Base-by-base conservation (phyloP, 2,888 invertebrate species). In the Polyploca ridens region DNA sequence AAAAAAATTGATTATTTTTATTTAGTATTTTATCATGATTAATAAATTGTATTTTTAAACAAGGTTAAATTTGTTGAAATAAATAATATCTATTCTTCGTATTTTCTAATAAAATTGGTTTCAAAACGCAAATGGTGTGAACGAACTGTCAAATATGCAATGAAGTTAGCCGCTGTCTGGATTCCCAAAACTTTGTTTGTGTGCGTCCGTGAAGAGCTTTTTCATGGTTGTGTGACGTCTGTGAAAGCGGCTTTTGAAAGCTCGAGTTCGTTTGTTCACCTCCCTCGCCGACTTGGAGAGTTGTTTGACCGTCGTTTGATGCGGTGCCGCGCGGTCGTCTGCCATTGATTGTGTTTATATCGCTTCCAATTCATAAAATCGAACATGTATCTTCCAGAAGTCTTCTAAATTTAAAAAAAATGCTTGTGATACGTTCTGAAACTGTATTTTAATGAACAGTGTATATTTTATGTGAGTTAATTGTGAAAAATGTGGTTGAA, bases 81-180 rank as follows among this genome's bases (percentile, higher is more conserved):
- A 13, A 44, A 14, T 38, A 44, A 14, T 16, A 16, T 49, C 16
- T 14, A 27, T 33, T 27, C 7, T 0, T 1, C 54, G 4, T 16
- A 54, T 69, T 2, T 16, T 46, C 69, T 33, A 38, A 10, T 7
- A 69, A 58, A 64, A 62, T 66, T 44, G 33, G 70, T 76, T 84
- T 84, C 70, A 16, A 78, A 84, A 83, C 84, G 76, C 44, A 71
- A 67, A 58, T 66, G 77, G 83, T 87, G 91, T 88, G 87, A 92
- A 91, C 89, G 92, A 92, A 90, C 90, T 90, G 89, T 89, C 90
- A 90, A 90, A 87, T 87, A 85, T 81, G 78, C 71, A 77, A 77
- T 89, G 93, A 93, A 91, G 90, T 87, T 91, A 89, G 90, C 82
- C 63, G 77, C 85, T 84, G 92, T 90, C 92, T 91, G 87, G 86